A percentile compares a stretch with the other conserved stretches of the same genome.
Conservation (phyloP, 1,140 invertebrate species). For the Polypedilum pembai region DNA sequence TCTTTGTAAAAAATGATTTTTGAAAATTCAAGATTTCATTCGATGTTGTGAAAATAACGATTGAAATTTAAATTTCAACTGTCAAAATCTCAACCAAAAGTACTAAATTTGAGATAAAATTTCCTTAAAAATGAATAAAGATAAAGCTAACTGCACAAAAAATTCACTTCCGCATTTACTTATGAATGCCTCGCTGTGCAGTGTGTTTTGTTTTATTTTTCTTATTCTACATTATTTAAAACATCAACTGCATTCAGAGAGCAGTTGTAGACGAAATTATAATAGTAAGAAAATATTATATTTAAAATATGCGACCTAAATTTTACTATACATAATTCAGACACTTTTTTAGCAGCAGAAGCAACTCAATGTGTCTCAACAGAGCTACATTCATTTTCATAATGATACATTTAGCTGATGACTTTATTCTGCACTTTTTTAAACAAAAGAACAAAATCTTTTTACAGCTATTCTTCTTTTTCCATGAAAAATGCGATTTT, state of each 20-base stretch:
- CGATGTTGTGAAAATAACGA: too few relatives aligned
- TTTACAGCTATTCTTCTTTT: not conserved
- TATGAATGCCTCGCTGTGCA: not conserved
- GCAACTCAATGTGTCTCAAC: not conserved
- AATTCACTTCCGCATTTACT: not conserved
- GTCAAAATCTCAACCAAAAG: too few relatives aligned
- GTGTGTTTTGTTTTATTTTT: not conserved
- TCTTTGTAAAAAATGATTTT: too few relatives aligned
- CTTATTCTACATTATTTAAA: not conserved
- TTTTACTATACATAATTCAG: not conserved
- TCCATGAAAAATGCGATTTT: not conserved
- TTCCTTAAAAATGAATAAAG: not conserved
- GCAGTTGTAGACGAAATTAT: too few relatives aligned
- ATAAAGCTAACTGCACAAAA: not conserved
- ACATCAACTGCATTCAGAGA: slow-evolving; percentile 14
- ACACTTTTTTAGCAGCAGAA: not conserved
- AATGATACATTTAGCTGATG: slow-evolving; percentile 8
- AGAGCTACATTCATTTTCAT: slow-evolving; percentile 18
- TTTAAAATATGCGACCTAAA: slow-evolving; percentile 3
- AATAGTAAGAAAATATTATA: not conserved
- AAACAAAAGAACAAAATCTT: not conserved
- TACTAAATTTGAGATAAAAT: too few relatives aligned
- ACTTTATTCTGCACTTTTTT: not conserved
- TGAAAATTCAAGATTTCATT: too few relatives aligned
- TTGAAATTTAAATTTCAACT: too few relatives aligned